These are phyloP conservation scores for Cydia fagiglandana DNA, from an alignment of 1,140 invertebrate species.

Conservation along the genomic window DNA sequence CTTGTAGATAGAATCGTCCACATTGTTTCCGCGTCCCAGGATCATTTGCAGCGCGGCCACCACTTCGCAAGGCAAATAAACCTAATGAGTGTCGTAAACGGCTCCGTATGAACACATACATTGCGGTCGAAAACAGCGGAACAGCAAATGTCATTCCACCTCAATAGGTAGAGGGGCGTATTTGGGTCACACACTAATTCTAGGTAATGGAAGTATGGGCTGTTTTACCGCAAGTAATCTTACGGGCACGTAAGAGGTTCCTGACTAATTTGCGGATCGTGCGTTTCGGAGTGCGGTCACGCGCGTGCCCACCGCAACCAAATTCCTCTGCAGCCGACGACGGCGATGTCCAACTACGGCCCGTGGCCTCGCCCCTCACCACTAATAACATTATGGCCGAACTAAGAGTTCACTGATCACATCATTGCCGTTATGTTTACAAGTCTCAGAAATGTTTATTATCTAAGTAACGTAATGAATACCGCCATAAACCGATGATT, in stretches of 20 bases:
- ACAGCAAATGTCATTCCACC: conserved; percentile 66
- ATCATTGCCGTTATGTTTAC: conserved; percentile 41
- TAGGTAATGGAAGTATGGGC: conserved; percentile 61
- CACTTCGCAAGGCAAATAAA: conserved; percentile 49
- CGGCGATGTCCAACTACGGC: conserved; percentile 24
- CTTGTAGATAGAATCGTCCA: conserved; percentile 39
- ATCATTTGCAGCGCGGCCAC: conserved; percentile 42
- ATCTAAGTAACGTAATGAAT: background rate
- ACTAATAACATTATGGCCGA: conserved; percentile 29
- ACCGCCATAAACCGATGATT: background rate
- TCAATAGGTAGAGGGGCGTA: conserved; percentile 56
- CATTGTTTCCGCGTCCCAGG: conserved; percentile 43
- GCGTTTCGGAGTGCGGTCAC: conserved; percentile 69
- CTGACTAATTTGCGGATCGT: conserved; percentile 69
- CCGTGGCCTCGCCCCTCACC: conserved; percentile 27
- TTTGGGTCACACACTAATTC: conserved; percentile 70
- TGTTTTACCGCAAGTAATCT: conserved; percentile 70
- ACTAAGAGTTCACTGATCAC: conserved; percentile 47
- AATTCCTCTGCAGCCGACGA: conserved; percentile 62
- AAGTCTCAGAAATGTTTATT: conserved; percentile 9
- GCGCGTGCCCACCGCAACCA: conserved; percentile 59
- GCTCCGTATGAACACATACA: conserved; percentile 45
- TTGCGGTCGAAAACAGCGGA: conserved; percentile 67
- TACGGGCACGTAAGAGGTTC: conserved; percentile 57
- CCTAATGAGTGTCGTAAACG: conserved; percentile 43